phyloP scores from a whole-genome alignment of 2,797 vertebrate species.

The Lepilemur ruficaudatus region DNA sequence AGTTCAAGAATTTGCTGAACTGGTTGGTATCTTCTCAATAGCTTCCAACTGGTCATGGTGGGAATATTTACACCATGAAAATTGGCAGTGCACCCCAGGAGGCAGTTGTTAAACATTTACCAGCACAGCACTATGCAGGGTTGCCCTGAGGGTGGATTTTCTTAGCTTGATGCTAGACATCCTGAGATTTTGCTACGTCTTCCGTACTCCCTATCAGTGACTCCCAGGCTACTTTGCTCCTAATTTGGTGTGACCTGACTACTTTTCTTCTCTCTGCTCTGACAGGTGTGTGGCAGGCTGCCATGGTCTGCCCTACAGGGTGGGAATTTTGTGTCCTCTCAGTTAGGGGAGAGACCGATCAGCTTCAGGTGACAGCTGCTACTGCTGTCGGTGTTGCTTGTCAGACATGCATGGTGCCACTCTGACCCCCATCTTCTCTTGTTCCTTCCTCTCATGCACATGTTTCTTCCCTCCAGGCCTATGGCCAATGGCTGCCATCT shows the following conservation, averaged over 20 bases:
- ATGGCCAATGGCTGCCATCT: neutral
- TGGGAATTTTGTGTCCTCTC: neutral
- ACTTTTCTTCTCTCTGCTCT: neutral
- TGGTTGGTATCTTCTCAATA: neutral
- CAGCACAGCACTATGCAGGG: accelerated
- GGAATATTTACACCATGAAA: neutral
- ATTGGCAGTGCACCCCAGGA: too few species aligned
- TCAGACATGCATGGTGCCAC: neutral
- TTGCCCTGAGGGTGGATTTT: neutral
- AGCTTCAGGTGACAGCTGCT: neutral
- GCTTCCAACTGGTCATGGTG: neutral
- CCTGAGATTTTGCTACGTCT: neutral
- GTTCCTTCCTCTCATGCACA: neutral
- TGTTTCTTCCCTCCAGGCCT: neutral
- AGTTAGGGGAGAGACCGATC: neutral
- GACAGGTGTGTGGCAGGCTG: neutral
- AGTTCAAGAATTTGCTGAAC: neutral
- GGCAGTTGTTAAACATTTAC: neutral
- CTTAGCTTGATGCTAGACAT: neutral
- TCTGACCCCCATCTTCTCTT: constrained; percentile 36
- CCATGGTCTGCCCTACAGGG: neutral
- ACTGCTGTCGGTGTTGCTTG: neutral
- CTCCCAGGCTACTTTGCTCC: neutral
- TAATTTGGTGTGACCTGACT: neutral
- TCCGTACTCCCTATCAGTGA: neutral